Evolutionary conservation across 2,797 vertebrate species (phyloP), one percentile per base, ranked within the genome.

Genomic region (Myiotriccus ornatus): DNA sequence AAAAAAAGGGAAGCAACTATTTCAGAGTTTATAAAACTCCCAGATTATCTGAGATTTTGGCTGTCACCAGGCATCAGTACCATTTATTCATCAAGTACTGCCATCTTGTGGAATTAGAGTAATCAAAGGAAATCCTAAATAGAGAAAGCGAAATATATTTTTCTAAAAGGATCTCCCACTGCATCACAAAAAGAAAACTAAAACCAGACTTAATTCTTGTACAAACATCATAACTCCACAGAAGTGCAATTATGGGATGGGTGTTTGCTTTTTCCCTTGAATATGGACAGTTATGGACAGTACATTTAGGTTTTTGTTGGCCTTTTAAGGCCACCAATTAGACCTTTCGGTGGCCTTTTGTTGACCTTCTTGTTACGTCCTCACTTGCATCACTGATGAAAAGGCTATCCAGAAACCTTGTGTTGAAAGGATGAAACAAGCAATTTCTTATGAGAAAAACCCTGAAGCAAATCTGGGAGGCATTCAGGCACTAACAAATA

Each of bases 11-110:
- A 3, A 64, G 0, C 15, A 69, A 35, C 17, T 52, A 39, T 19
- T 52, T 57, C 7, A 20, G 12, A 43, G 22, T 28, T 84, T 5
- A 22, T 68, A 50, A 55, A 90, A 44, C 2, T 94, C 21, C 3
- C 34, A 85, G 28, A 62, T 77, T 63, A 35, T 27, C 23, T 83
- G 27, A 46, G 28, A 69, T 69, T 80, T 88, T 81, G n/a, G 9
- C 27, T 82, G 32, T 69, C 62, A 57, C 49, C 25, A 53, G 21
- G 11, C 24, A 21, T 81, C 43, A 60, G 32, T 75, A 59, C 16
- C 14, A 17, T 93, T 92, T 89, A 52, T 70, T 94, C 92, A 84
- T 91, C 84, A 73, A 68, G 76, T 94, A 92, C 60, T 94, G 55
- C 64, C 89, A 92, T 91, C 89, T 94, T 91, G 69, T 95, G 90